Evolutionary conservation across 2,113 vertebrate species (phyloP).

Genomic region (pig (Sus scrofa)): T2T-Sscrofa CM000813.6:78957501-78958000

Average conservation of each 20-base stretch:
- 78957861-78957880: too few species aligned
- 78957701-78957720: neutral
- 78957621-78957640: neutral
- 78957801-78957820: neutral
- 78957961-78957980: too few species aligned
- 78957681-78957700: neutral
- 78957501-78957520: neutral
- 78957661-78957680: too few species aligned
- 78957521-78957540: neutral
- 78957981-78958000: too few species aligned
- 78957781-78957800: neutral
- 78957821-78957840: neutral
- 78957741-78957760: neutral
- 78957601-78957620: accelerated
- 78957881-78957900: too few species aligned
- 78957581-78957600: accelerated
- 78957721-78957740: neutral
- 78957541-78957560: neutral
- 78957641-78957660: neutral
- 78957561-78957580: too few species aligned
- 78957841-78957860: neutral
- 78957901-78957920: too few species aligned
- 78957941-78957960: too few species aligned
- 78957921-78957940: too few species aligned
- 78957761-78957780: neutral